These are phyloP conservation scores for Hypsibius dujardini DNA, from an alignment of 1,140 invertebrate species.

Conservation along the genomic window DNA sequence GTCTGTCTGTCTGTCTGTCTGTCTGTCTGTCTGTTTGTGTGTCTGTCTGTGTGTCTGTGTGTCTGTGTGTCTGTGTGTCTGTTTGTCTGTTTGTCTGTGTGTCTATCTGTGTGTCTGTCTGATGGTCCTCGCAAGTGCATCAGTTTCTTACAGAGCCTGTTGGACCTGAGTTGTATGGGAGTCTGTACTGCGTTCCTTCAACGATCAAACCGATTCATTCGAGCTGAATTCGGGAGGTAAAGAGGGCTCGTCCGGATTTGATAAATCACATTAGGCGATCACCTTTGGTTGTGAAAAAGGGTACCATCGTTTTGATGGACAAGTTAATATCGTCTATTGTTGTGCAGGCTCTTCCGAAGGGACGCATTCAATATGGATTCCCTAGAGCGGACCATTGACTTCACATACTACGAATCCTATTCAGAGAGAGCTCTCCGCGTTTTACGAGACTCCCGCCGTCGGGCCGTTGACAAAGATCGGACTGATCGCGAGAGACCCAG, in stretches of 20 bases:
- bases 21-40: too few relatives aligned
- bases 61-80: background rate
- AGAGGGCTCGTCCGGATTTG: too few relatives aligned
- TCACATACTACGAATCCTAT: background rate
- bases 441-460: background rate
- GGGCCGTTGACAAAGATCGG: background rate
- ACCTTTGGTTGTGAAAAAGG: too few relatives aligned
- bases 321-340: too few relatives aligned
- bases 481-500: background rate
- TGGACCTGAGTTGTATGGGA: background rate
- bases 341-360: constrained; percentile 6
- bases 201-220: constrained; percentile 10
- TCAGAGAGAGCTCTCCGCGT: background rate
- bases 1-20: too few relatives aligned
- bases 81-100: too few relatives aligned
- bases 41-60: too few relatives aligned
- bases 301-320: too few relatives aligned
- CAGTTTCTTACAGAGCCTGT: background rate
- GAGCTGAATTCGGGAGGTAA: constrained; percentile 12
- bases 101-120: background rate
- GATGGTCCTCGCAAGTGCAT: too few relatives aligned
- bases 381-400: background rate
- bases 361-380: constrained; percentile 13
- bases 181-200: constrained; percentile 2
- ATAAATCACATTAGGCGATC: too few relatives aligned